Percentiles rank a stretch among this genome's conserved stretches.
Evolutionary conservation across 2,797 vertebrate species (phyloP).

Genomic region (Scyliorhinus canicula): DNA sequence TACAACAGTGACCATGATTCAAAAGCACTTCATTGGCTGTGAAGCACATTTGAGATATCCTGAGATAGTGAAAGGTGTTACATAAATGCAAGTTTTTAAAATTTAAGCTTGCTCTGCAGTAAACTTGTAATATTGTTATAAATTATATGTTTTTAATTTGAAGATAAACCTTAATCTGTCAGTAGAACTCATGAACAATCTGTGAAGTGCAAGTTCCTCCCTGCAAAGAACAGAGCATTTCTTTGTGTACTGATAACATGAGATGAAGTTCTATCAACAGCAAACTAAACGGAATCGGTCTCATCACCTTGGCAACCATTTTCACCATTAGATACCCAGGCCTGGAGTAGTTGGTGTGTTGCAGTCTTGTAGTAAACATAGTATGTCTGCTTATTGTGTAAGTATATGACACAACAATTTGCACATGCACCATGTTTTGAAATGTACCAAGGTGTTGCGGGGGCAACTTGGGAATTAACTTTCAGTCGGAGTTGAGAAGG

Average conservation of each 20-base stretch:
- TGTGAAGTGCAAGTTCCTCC: neutral
- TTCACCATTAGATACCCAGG: neutral
- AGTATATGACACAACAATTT: neutral
- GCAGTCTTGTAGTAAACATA: neutral
- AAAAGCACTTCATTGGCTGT: neutral
- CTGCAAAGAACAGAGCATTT: neutral
- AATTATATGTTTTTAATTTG: neutral
- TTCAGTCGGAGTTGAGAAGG: neutral
- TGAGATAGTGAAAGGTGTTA: neutral
- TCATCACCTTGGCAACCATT: neutral
- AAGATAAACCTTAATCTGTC: neutral
- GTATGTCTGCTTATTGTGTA: neutral
- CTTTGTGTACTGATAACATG: neutral
- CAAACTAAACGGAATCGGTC: neutral
- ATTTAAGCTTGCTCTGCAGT: too few relatives aligned
- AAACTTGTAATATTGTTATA: too few relatives aligned
- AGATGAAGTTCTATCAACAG: neutral
- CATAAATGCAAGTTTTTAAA: neutral
- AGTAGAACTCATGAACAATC: neutral
- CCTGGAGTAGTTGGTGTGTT: neutral
- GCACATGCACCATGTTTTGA: neutral
- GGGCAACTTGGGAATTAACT: neutral
- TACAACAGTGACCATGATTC: neutral
- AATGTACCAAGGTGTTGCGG: neutral
- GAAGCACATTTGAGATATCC: neutral